Percentiles rank a stretch among this genome's conserved stretches.
phyloP scores from a whole-genome alignment of 2,888 invertebrate species.

The Drosophila mimetica region DNA sequence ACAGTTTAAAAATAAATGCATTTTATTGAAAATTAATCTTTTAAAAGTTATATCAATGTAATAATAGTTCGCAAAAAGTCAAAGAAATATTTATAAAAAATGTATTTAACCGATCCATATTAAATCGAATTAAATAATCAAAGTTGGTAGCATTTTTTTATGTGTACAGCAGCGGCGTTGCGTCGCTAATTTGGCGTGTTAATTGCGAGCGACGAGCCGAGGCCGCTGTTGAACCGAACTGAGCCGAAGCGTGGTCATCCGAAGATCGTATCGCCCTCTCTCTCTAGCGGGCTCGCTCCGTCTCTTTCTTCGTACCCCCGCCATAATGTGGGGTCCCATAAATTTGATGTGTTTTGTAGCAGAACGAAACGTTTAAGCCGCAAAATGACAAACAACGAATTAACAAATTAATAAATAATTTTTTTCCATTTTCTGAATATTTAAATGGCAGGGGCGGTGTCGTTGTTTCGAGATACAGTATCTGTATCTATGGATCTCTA shows the following conservation, averaged over 20 bases:
- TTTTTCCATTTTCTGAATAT: constrained; percentile 60
- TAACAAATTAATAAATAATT: constrained; percentile 80
- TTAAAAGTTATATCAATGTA: no score
- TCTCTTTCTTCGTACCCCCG: constrained; percentile 32
- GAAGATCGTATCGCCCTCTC: constrained; percentile 23
- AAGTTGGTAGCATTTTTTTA: background rate
- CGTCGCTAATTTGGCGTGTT: constrained; percentile 78
- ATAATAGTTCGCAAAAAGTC: no score
- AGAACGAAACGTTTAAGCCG: constrained; percentile 80
- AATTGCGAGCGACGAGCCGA: constrained; percentile 66
- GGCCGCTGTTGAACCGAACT: constrained; percentile 34
- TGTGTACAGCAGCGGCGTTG: constrained; percentile 17
- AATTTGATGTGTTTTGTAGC: constrained; percentile 74
- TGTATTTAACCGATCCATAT: no score
- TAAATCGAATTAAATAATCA: no score
- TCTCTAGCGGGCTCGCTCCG: constrained; percentile 1
- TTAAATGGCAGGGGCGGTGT: constrained; percentile 49
- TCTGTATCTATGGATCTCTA: constrained; percentile 56
- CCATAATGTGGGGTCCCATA: constrained; percentile 56
- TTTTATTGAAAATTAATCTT: no score
- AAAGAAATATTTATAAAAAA: no score
- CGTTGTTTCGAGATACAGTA: constrained; percentile 45
- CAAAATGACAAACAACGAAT: constrained; percentile 80
- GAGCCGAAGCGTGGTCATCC: constrained; percentile 28
- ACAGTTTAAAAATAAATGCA: no score